Base-by-base conservation (phyloP, 2,797 vertebrate genomes). In the Sebastes trivittatus region DNA sequence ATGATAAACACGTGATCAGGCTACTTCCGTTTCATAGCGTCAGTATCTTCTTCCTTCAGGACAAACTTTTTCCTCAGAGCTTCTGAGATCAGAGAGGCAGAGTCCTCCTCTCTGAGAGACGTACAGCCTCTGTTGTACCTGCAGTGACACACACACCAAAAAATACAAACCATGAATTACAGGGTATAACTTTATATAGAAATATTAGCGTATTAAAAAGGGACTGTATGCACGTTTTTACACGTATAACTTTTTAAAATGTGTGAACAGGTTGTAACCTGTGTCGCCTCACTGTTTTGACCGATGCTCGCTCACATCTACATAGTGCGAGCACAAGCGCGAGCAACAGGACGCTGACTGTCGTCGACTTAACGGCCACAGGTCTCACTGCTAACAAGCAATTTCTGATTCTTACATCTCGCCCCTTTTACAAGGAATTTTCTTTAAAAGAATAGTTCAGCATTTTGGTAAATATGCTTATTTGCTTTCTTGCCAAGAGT, bases 21-120 rank as follows among this genome's bases (percentile, higher is more conserved):
- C 88, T 95, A 96, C 89, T 96, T 96, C 87, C 88, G 87, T 80
- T 91, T 94, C 75, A 88, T 36, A 72, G 84, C 32, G 6, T 82
- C 83, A 11, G 93, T 77, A 79, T 98, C 97, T 81, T 98, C 98
- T 5, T 98, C 97, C 84, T 97, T 97, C 56, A 99, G 94, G 75
- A 98, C 96, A 86, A 99, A 99, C 87, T 99, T 99, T 94, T 97
- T 98, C 72, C 96, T 96, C 68, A 99, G 93, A 67, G 96, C 98
- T 89, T 99, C 97, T 2, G 98, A 99, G 87, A 99, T 99, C 55
- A 98, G 96, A 60, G 95, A 76, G 1, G 98, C 97, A 0, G 98
- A 98, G 91, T 99, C 97, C 56, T 99, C 97, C 80, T 99, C 98
- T 90, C 96, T 97, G 87, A 97, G 80, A 55, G 97, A 96, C 0